Evolutionary conservation across 1,140 invertebrate genomes (phyloP).

Genomic region (Spodoptera frugiperda): DNA sequence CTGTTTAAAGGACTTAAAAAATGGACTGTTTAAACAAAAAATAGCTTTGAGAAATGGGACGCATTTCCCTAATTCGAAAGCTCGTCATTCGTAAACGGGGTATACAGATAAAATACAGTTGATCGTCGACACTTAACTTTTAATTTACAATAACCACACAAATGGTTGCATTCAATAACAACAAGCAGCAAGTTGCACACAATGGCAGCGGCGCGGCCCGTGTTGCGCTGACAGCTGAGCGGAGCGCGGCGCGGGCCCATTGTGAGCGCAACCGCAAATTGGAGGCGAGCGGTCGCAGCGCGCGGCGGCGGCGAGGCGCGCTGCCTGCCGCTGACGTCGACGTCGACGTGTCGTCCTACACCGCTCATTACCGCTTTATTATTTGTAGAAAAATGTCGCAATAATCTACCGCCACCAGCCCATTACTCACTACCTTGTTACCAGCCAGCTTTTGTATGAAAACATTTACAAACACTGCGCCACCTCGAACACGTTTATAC

Average conservation of each 20-base stretch:
- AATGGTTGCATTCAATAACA: slow-evolving; percentile 17
- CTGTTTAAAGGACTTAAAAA: too few relatives aligned
- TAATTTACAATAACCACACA: slow-evolving; percentile 9
- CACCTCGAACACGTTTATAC: neutral
- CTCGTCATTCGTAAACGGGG: too few relatives aligned
- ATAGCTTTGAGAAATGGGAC: too few relatives aligned
- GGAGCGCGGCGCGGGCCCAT: slow-evolving; percentile 17
- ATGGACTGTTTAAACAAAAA: too few relatives aligned
- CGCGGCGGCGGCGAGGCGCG: slow-evolving; percentile 7
- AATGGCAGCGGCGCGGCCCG: slow-evolving; percentile 23
- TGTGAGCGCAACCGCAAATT: slow-evolving; percentile 48
- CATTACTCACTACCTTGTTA: slow-evolving; percentile 6
- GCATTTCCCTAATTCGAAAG: too few relatives aligned
- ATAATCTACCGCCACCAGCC: slow-evolving; percentile 14
- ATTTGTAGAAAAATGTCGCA: slow-evolving; percentile 37
- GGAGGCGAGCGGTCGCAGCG: slow-evolving; percentile 29
- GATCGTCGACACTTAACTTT: neutral
- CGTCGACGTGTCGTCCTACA: slow-evolving; percentile 14
- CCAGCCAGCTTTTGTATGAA: slow-evolving; percentile 15
- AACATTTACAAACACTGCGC: slow-evolving; percentile 9
- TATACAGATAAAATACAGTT: neutral
- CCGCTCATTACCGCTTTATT: slow-evolving; percentile 41
- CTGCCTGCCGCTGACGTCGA: slow-evolving; percentile 21
- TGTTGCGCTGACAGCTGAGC: slow-evolving; percentile 42
- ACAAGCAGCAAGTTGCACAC: slow-evolving; percentile 26